These are phyloP conservation scores for Alloplasta piceator DNA, from an alignment of 2,888 invertebrate species.

Conservation along the genomic window DNA sequence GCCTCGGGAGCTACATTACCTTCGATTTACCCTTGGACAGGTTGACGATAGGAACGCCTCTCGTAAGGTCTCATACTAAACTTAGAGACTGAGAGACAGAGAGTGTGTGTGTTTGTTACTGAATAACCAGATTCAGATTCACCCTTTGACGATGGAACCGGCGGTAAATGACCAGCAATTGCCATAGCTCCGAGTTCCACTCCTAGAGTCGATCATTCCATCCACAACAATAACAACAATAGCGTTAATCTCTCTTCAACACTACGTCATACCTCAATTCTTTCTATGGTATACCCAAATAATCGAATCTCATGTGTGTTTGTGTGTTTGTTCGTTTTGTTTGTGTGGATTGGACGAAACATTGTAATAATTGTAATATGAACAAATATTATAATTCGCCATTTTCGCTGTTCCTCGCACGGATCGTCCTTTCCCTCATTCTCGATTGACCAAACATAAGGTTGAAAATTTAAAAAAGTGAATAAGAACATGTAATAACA, in stretches of 20 bases:
- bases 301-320: not conserved
- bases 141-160: conserved; percentile 82
- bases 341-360: too few species aligned
- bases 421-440: too few species aligned
- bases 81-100: conserved; percentile 82
- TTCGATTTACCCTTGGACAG: conserved; percentile 82
- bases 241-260: conserved; percentile 82
- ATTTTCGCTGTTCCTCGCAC: too few species aligned
- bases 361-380: too few species aligned
- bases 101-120: conserved; percentile 78
- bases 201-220: conserved; percentile 83
- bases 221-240: conserved; percentile 83
- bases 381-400: too few species aligned
- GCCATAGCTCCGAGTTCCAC: conserved; percentile 81
- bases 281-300: conserved; percentile 11
- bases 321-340: too few species aligned
- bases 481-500: too few species aligned
- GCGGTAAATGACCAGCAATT: conserved; percentile 80
- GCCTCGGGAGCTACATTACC: conserved; percentile 84
- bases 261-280: conserved; percentile 72
- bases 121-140: conserved; percentile 82
- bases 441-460: too few species aligned
- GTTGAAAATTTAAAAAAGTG: too few species aligned
- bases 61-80: conserved; percentile 82
- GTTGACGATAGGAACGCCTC: conserved; percentile 82